Evolutionary conservation across 2,797 vertebrate genomes (phyloP), one percentile per base, ranked within the genome.

Genomic region (Chloroceryle amazona): DNA sequence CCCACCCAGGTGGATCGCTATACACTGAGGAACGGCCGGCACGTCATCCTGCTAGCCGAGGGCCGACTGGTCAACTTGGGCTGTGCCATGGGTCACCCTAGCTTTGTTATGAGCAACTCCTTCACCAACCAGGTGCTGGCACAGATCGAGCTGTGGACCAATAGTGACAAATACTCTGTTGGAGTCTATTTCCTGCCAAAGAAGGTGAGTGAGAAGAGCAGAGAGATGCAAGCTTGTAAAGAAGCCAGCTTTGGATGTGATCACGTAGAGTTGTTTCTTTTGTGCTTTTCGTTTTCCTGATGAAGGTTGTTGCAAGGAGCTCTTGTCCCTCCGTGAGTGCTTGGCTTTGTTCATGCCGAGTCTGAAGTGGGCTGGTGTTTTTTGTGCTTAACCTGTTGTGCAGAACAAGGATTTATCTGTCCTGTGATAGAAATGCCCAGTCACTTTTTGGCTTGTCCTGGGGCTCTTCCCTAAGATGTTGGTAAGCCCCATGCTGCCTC

Each of bases 61-160:
- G 99, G 99, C 78, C 97, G 99, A 6, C 98, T 99, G 96, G 99
- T 99, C 60, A 99, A 99, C 97, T 94, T 99, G 87, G 99, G 99
- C 79, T 99, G 99, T 86, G 99, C 99, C 72, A 99, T 99, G 99
- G 99, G 99, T 70, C 99, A 99, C 88, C 99, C 99, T 0, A 99
- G 99, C 89, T 99, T 99, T 7, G 99, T 99, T 86, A 99, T 99
- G 99, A 99, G 99, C 98, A 99, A 99, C 98, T 99, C 99, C 57
- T 99, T 99, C 98, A 99, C 99, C 97, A 99, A 99, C 96, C 99
- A 99, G 98, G 99, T 99, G 81, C 97, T 99, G 98, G 99, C 99
- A 16, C 99, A 99, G 98, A 99, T 99, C 2, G 99, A 99, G 97
- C 97, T 99, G 95, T 99, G 99, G 99, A 99, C 98, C 22, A 98